Conservation (phyloP, 2,888 invertebrate species). For the Archips xylosteana region DNA sequence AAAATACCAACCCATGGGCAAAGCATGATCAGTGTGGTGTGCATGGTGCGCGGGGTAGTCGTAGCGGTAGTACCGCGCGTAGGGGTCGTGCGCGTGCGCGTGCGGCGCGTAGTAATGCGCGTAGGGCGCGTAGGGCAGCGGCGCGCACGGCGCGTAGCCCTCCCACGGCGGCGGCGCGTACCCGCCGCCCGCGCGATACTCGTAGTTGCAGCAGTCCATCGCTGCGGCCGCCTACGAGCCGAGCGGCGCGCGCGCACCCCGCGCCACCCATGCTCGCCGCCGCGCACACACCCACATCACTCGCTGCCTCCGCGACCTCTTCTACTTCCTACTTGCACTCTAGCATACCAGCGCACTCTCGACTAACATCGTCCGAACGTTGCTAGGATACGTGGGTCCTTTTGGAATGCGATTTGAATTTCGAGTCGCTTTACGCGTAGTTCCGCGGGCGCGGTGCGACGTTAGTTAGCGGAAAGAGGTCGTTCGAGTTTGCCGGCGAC, state of each 20-base stretch:
- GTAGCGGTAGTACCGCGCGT: constrained; percentile 72
- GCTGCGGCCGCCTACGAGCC: constrained; percentile 63
- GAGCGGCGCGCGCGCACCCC: constrained; percentile 64
- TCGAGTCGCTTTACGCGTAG: constrained; percentile 63
- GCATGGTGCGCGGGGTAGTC: constrained; percentile 77
- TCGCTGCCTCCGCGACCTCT: constrained; percentile 43
- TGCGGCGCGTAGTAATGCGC: constrained; percentile 71
- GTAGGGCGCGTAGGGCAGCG: constrained; percentile 54
- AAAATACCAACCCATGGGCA: constrained; percentile 76
- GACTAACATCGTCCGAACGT: constrained; percentile 39
- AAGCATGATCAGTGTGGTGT: constrained; percentile 76
- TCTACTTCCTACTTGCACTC: constrained; percentile 46
- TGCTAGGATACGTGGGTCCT: constrained; percentile 31
- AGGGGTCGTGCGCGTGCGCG: constrained; percentile 68
- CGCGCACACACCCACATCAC: constrained; percentile 65
- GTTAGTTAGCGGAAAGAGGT: constrained; percentile 83
- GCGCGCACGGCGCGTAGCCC: constrained; percentile 71
- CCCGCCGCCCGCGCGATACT: constrained; percentile 71
- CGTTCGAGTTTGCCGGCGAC: constrained; percentile 83
- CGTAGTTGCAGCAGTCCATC: constrained; percentile 85
- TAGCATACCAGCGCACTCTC: constrained; percentile 25
- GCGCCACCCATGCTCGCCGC: constrained; percentile 63
- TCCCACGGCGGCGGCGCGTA: constrained; percentile 64
- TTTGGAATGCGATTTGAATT: not conserved
- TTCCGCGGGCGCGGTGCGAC: constrained; percentile 81